Conservation (phyloP, 2,888 invertebrate species). For the Polyploca ridens region DNA sequence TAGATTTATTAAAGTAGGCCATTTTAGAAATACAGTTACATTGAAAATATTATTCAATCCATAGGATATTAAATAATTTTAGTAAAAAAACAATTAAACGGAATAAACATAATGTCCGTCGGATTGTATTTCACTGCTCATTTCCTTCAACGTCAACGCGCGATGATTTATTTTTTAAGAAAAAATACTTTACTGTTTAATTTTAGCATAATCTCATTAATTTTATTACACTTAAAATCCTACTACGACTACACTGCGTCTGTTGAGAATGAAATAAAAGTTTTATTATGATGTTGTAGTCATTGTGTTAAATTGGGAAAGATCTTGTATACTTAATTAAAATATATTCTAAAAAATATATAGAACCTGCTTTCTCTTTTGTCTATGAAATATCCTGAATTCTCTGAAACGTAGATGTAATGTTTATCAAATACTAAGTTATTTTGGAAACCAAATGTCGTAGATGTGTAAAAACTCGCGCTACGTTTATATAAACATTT, state of each 20-base stretch:
- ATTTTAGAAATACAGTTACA: background rate
- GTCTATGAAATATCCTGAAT: background rate
- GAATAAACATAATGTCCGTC: slow-evolving; percentile 12
- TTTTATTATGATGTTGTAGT: background rate
- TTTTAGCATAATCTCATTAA: background rate
- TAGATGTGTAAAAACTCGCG: slow-evolving; percentile 51
- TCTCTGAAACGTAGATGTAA: slow-evolving; percentile 14
- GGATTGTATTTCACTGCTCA: slow-evolving; percentile 26
- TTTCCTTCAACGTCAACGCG: slow-evolving; percentile 24
- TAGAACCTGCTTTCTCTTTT: background rate
- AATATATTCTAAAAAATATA: too few species aligned
- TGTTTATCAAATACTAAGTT: slow-evolving; percentile 55
- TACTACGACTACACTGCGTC: background rate
- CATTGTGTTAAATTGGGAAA: background rate
- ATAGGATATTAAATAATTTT: background rate
- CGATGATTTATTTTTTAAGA: slow-evolving; percentile 26
- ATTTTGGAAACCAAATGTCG: slow-evolving; percentile 52
- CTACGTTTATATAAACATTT: slow-evolving; percentile 29
- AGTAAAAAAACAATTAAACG: background rate
- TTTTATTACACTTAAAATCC: background rate
- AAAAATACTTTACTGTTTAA: background rate
- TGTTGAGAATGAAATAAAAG: background rate
- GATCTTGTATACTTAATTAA: too few species aligned
- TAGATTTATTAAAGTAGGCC: too few species aligned
- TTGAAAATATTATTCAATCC: background rate